Evolutionary conservation across 1,140 invertebrate species (phyloP), one percentile per base, ranked within the genome.

Genomic region (Andricus grossulariae): DNA sequence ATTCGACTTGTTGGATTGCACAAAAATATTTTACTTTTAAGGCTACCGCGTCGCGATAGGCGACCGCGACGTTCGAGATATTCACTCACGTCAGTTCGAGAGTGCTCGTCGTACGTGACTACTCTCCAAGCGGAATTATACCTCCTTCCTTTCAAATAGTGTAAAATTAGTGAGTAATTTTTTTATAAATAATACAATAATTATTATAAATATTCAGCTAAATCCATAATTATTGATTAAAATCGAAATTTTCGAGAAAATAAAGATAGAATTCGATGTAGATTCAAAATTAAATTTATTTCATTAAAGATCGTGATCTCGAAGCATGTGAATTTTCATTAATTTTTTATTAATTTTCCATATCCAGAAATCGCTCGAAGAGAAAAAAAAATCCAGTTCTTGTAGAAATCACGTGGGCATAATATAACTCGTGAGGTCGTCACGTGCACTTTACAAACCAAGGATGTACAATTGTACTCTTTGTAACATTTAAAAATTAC

Each of bases 51-150:
- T 13, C 7, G 25, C 18, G 25, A 21, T 57, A 57, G 8, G 11
- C 2, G 19, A 25, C 39, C 60, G 60, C 25, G 25, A 15, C 60
- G 13, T 66, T 66, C 25, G 60, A 66, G 60, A 66, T 66, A 39
- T 66, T 39, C 60, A 66, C 39, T 66, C 39, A 45, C 7, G 8
- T 45, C 60, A 66, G 60, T 66, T 66, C 60, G 25, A 66, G 60
- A 66, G 60, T 66, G 60, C 16, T 66, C 60, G 60, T 66, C 15
- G 60, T 66, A 66, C 60, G 60, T 66, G 60, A 66, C 60, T 45
- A n/a, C 60, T 66, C 60, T 45, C n/a, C 32, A n/a, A 66, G 32
- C 60, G 32, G 60, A 66, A 54, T 39, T 66, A 32, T 45, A 66
- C 32, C 32, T 66, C 16, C 25, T 66, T 66, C 57, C n/a, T 66